Evolutionary conservation across 2,797 vertebrate genomes (phyloP), one percentile per base, ranked within the genome.

Genomic region (Corythornis leucogaster): DNA sequence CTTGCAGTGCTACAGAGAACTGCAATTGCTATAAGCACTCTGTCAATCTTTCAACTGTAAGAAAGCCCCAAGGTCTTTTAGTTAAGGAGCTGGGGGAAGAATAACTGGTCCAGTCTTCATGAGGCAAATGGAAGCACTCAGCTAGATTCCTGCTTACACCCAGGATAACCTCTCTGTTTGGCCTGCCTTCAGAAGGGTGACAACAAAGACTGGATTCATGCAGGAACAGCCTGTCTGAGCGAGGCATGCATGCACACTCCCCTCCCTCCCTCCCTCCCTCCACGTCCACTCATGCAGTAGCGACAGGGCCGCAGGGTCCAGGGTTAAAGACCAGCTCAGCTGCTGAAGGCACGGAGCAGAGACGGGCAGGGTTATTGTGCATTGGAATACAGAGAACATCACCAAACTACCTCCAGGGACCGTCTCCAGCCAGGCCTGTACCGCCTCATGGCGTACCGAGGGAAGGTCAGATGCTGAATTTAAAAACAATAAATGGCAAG

Each of bases 351-450:
- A 86, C 31, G 95, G 94, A 96, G 93, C 85, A 89, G 93, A 95
- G 87, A 95, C 3, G 91, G 96, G 92, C 92, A 91, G 91, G 93
- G 97, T 98, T 98, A 97, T 59, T 90, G 94, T 96, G 96, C 97
- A 68, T 74, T 75, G 95, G 87, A 86, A 90, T 63, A 96, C 95
- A 97, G 53, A 94, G 90, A 97, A 97, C 95, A 95, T 97, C 97
- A 97, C 95, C 97, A 97, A 96, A 98, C 99, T 99, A 99, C 99
- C 99, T 99, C 99, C 98, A 93, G 99, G 98, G 97, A 99, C 97
- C 71, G 99, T 99, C 97, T 99, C 99, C 99, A 99, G 98, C 99
- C 99, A 99, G 98, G 99, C 99, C 98, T 98, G 98, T 97, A 99
- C 99, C 90, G 98, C 99, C 96, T 99, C 98, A 87, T 98, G 98